Conservation (phyloP, 2,113 vertebrate genomes). For the Grantiella picta region DNA sequence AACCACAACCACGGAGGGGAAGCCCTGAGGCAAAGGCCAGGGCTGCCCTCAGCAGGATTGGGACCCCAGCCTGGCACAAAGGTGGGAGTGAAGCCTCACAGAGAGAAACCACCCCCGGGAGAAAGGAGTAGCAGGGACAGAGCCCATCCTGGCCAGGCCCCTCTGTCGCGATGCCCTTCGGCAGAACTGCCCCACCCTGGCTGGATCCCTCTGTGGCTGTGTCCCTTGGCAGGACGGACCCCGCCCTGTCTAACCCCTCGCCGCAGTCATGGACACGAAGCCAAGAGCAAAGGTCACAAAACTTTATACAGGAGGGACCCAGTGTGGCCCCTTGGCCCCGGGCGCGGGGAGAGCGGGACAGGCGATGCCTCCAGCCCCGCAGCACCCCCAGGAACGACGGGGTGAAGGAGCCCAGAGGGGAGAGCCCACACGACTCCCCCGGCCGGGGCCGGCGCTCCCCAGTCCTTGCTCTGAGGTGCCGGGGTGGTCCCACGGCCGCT, state of each 20-base stretch:
- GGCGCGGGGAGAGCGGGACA: rapidly evolving
- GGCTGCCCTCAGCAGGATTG: not conserved
- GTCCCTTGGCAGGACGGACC: rapidly evolving
- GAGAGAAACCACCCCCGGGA: rapidly evolving
- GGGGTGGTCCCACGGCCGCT: rapidly evolving
- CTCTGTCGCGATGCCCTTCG: rapidly evolving
- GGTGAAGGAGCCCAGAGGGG: not conserved
- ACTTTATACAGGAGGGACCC: conserved; percentile 43
- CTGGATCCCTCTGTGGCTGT: rapidly evolving
- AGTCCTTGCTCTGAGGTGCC: not conserved
- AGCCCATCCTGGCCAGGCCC: rapidly evolving
- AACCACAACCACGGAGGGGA: not conserved
- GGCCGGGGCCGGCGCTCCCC: not conserved
- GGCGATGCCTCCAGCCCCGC: not conserved
- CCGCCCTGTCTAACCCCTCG: rapidly evolving
- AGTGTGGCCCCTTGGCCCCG: rapidly evolving
- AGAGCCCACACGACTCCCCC: rapidly evolving
- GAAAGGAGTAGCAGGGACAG: not conserved
- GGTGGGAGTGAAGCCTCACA: not conserved
- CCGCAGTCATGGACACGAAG: rapidly evolving
- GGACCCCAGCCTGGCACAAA: rapidly evolving
- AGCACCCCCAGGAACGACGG: rapidly evolving
- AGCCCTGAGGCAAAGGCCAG: not conserved
- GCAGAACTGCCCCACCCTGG: not conserved
- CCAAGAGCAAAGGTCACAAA: conserved; percentile 27